Conservation (phyloP, 2,888 invertebrate genomes). For the Brenthis daphne region DNA sequence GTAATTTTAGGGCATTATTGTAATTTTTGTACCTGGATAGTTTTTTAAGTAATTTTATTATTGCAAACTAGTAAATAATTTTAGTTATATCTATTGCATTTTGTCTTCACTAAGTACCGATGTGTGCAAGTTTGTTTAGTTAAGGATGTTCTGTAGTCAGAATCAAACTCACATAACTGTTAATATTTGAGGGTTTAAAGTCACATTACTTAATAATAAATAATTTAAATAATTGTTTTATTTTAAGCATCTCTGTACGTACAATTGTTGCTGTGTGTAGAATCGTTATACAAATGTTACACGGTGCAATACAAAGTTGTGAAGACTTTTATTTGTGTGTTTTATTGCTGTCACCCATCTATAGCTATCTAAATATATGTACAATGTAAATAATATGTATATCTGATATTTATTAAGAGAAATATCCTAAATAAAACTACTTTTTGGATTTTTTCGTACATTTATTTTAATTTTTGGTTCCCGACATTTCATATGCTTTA, state of each 20-base stretch:
- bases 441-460: no score
- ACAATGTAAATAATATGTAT: background rate
- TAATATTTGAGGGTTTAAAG: background rate
- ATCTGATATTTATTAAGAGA: no score
- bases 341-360: constrained; percentile 33
- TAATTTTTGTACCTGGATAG: no score
- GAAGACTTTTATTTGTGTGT: constrained; percentile 53
- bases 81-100: no score
- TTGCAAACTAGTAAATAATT: no score
- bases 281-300: constrained; percentile 69
- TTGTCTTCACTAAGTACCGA: no score
- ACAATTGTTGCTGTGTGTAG: constrained; percentile 30
- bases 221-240: background rate
- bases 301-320: constrained; percentile 76
- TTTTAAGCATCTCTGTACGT: background rate
- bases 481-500: no score
- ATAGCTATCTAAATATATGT: background rate
- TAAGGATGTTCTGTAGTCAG: background rate
- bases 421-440: no score
- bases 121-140: no score
- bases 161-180: background rate
- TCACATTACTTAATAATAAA: background rate
- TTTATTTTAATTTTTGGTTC: no score
- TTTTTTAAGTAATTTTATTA: no score
- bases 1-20: no score